Evolutionary conservation across 2,888 invertebrate genomes (phyloP).

Genomic region (Psylliodes chrysocephalus): DNA sequence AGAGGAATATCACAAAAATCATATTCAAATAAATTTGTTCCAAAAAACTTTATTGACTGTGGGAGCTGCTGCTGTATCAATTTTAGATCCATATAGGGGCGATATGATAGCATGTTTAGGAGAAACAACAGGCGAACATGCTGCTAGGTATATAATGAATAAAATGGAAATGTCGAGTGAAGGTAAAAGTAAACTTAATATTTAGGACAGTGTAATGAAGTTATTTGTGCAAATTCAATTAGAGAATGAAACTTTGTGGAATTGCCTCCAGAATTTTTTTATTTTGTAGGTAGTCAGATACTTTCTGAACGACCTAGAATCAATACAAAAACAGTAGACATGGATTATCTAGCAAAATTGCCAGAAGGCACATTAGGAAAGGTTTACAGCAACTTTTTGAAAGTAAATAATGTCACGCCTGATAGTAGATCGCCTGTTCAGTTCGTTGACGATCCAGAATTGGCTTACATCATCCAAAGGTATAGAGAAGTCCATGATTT

Average conservation of each 20-base stretch:
- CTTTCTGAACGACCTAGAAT: conserved; percentile 85
- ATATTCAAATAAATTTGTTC: conserved; percentile 73
- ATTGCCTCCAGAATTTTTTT: too few species aligned
- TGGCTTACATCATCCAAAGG: conserved; percentile 96
- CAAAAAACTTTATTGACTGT: conserved; percentile 82
- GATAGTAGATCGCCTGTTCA: conserved; percentile 91
- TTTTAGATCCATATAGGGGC: conserved; percentile 82
- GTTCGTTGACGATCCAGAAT: conserved; percentile 88
- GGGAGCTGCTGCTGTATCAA: conserved; percentile 88
- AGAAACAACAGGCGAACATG: conserved; percentile 82
- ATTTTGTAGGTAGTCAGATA: conserved; percentile 67
- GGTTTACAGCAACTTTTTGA: conserved; percentile 85
- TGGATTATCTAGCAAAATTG: conserved; percentile 75
- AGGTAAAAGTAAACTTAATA: too few species aligned
- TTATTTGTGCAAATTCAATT: too few species aligned
- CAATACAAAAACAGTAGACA: conserved; percentile 82
- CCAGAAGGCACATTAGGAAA: conserved; percentile 87
- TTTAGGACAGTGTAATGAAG: too few species aligned
- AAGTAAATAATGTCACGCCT: conserved; percentile 86
- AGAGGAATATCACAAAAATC: conserved; percentile 72
- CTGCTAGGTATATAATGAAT: conserved; percentile 76
- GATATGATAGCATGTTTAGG: conserved; percentile 97
- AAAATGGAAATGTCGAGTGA: conserved; percentile 82
- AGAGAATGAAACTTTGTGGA: too few species aligned
- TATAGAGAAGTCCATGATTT: conserved; percentile 98